Conservation (phyloP, 1,140 invertebrate species). For the Hypsibius dujardini region DNA sequence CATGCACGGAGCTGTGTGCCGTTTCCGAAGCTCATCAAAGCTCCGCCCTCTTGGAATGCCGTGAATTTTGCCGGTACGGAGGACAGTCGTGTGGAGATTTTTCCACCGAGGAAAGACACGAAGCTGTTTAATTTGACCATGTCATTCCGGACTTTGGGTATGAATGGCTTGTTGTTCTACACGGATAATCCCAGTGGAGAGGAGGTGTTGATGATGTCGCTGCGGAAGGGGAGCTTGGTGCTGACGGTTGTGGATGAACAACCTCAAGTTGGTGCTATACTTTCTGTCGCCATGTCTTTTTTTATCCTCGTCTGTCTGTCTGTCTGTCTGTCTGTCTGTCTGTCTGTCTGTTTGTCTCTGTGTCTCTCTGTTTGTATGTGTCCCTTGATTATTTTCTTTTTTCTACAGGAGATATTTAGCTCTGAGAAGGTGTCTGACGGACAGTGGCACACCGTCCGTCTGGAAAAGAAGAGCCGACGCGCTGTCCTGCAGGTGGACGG, state of each 20-base stretch:
- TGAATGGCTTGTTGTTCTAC: not conserved
- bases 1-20: not conserved
- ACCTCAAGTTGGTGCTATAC: too few relatives aligned
- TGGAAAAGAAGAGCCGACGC: not conserved
- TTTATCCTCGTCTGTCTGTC: too few relatives aligned
- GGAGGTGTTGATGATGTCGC: not conserved
- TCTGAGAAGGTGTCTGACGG: not conserved
- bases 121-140: slow-evolving; percentile 11
- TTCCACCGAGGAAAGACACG: not conserved
- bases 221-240: not conserved
- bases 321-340: too few relatives aligned
- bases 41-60: not conserved
- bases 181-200: not conserved
- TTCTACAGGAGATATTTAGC: not conserved
- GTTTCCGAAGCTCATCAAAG: not conserved
- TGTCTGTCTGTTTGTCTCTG: too few relatives aligned
- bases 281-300: too few relatives aligned
- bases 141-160: not conserved
- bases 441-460: slow-evolving; percentile 1
- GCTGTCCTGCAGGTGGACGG: not conserved
- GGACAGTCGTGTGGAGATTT: not conserved
- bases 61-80: not conserved
- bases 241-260: not conserved
- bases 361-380: too few relatives aligned
- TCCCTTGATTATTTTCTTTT: too few relatives aligned